phyloP scores from a whole-genome alignment of 2,888 invertebrate species.

The Heliconius aoede region DNA sequence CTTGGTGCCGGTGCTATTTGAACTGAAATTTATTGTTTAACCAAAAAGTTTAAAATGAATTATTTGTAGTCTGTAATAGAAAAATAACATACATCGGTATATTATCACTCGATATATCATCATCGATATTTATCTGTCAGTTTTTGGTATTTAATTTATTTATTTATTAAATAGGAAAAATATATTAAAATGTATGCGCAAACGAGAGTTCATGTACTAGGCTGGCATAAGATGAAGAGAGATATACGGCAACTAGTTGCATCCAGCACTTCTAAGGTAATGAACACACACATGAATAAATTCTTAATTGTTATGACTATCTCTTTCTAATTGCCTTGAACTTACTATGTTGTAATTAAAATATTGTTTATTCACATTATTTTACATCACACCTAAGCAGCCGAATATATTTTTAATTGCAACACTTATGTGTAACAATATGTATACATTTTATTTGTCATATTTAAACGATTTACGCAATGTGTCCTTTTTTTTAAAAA shows the following conservation, averaged over 20 bases:
- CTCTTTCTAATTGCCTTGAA: constrained; percentile 65
- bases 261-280: constrained; percentile 60
- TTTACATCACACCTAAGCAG: neutral
- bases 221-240: constrained; percentile 67
- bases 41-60: too few relatives aligned
- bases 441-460: neutral
- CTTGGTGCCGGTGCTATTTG: too few relatives aligned
- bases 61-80: too few relatives aligned
- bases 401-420: neutral
- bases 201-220: constrained; percentile 78
- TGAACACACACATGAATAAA: constrained; percentile 60
- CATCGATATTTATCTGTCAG: neutral
- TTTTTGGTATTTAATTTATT: neutral
- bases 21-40: too few relatives aligned
- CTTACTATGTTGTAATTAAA: constrained; percentile 30
- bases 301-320: constrained; percentile 66
- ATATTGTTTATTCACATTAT: neutral
- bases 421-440: neutral
- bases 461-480: neutral
- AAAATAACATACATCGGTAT: neutral
- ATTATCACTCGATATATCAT: too few relatives aligned
- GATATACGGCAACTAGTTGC: constrained; percentile 63
- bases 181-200: constrained; percentile 80
- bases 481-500: too few relatives aligned
- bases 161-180: constrained; percentile 49